Base-by-base conservation (phyloP, 2,888 invertebrate species). In the Pherbina coryleti region DNA sequence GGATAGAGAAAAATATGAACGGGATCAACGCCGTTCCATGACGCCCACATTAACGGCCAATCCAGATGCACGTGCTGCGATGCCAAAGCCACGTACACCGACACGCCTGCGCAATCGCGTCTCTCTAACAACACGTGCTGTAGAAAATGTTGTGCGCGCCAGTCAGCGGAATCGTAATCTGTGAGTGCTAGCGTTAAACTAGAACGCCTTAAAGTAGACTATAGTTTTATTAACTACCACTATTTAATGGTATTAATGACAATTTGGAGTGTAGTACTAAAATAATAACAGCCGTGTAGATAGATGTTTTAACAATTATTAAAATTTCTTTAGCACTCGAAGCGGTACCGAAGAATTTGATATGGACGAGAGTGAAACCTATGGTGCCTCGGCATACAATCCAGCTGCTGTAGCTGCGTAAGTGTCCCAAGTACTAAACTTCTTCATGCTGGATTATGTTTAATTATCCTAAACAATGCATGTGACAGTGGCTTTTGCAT, bases 321-420 rank as follows among this genome's bases (percentile, higher is more conserved):
- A 8, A 3, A 3, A 19, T 67, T 72, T 37, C 17, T 67, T 0
- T 53, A 87, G 87, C 64, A 84, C 85, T 82, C 86, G 87, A 51
- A 78, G 82, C 62, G 84, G 85, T 79, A 88, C 87, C 76, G 87
- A 87, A 76, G 87, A 87, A 28, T 87, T 82, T 53, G 87, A 87
- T 62, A 37, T 88, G 71, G 88, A 87, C 14, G 88, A 86, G 25
- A 85, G 84, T 77, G 87, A 88, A 76, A 82, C 82, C 7, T 87
- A 87, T 75, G 86, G 85, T 82, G 83, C 86, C 66, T 83, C 87
- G 8, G 82, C 82, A 70, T 74, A 66, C 78, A 85, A 84, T 77
- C 83, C 84, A 66, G 85, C 86, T 76, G 84, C 84, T 78, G 83
- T 86, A 22, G 87, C 87, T 82, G 86, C 86, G 87, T 87, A 84